phyloP scores from a whole-genome alignment of 2,113 vertebrate genomes.

The Sinocyclocheilus anophthalmus region DNA sequence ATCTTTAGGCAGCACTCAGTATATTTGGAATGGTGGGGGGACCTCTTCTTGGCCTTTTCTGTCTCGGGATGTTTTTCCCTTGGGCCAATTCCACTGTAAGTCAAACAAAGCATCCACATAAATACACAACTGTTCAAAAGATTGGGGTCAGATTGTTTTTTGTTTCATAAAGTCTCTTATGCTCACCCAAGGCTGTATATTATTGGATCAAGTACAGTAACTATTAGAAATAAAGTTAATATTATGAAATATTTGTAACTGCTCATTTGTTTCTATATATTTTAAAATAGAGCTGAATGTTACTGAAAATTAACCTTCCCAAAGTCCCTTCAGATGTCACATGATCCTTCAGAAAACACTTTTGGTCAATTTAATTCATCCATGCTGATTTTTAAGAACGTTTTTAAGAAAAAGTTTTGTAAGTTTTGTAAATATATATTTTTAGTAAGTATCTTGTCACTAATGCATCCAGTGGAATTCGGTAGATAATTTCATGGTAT shows the following conservation, averaged over 20 bases:
- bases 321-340: neutral
- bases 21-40: constrained; percentile 99
- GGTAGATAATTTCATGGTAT: neutral
- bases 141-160: no score
- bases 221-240: no score
- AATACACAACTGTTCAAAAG: neutral
- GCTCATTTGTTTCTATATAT: no score
- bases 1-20: constrained; percentile 88
- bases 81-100: constrained; percentile 92
- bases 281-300: neutral
- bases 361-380: neutral
- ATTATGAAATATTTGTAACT: neutral
- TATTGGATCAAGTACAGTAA: neutral
- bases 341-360: neutral
- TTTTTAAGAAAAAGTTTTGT: no score
- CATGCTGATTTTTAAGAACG: no score
- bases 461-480: neutral
- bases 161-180: no score
- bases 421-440: no score
- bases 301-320: neutral
- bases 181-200: neutral
- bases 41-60: constrained; percentile 90
- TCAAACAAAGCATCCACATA: constrained; percentile 32
- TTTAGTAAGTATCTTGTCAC: no score
- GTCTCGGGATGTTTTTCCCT: constrained; percentile 94